A percentile compares a stretch with the other conserved stretches of the same genome.
phyloP scores from a whole-genome alignment of 2,113 vertebrate species.

The Genyomyrus donnyi region DNA sequence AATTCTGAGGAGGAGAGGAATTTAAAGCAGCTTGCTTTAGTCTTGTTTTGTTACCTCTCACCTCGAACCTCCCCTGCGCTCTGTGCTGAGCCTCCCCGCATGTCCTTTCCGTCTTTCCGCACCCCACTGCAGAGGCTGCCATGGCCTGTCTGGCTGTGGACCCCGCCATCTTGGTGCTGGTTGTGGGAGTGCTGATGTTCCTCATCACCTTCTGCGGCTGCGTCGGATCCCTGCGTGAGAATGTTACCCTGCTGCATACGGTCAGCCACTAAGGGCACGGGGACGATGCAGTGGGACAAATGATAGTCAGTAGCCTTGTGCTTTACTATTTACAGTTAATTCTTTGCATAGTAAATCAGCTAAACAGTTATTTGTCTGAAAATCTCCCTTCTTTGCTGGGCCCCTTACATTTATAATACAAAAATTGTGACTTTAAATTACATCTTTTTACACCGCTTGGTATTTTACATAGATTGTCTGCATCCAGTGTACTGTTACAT shows the following conservation, averaged over 20 bases:
- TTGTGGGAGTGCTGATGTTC: conserved; percentile 82
- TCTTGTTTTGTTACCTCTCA: background rate
- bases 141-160: conserved; percentile 75
- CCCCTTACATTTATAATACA: background rate
- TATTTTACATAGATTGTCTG: background rate
- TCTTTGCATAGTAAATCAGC: background rate
- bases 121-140: conserved; percentile 65
- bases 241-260: conserved; percentile 81
- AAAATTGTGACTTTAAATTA: background rate
- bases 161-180: conserved; percentile 73
- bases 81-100: background rate
- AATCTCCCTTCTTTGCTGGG: background rate
- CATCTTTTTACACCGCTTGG: background rate
- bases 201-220: conserved; percentile 91
- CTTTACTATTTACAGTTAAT: background rate
- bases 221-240: conserved; percentile 82
- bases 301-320: background rate
- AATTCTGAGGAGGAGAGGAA: background rate
- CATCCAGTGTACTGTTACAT: background rate
- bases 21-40: background rate
- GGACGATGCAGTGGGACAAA: background rate
- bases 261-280: conserved; percentile 51
- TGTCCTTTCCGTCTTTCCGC: background rate
- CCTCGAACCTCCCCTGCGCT: background rate
- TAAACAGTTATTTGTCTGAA: background rate